Base-by-base conservation (phyloP, 2,797 vertebrate species). In the Danio jaintianensis region DNA sequence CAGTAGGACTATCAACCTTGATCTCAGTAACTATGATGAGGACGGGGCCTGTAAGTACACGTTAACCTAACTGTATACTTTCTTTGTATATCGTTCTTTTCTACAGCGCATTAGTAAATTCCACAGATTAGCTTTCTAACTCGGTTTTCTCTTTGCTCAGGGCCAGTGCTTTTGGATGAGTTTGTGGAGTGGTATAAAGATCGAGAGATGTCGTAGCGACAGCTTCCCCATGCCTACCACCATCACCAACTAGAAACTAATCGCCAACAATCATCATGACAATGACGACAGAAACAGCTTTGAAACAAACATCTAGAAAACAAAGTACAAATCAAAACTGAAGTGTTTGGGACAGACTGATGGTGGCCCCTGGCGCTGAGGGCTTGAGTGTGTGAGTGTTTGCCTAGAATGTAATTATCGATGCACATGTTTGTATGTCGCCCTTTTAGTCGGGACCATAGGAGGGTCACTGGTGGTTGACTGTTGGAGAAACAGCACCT, bases 151-250 rank as follows among this genome's bases (percentile, higher is more conserved):
- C 36, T 83, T 91, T 86, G 87, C 80, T 64, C 91, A 99, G 98
- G 98, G 98, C 98, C 98, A 55, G 98, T 99, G 89, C 96, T 99
- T 93, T 91, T 99, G 96, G 98, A 99, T 86, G 98, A 99, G 88
- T 99, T 99, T 94, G 98, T 99, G 93, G 98, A 99, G 90, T 99
- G 98, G 98, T 97, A 99, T 95, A 99, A 99, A 94, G 97, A 98
- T 91, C 95, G 96, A 87, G 96, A 98, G 92, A 98, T 97, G 96
- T 96, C 96, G 90, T 99, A 98, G 95, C 91, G 91, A 87, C 90
- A 93, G 91, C 90, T 91, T 58, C 89, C 89, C 86, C 86, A 91
- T 91, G 90, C 75, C 74, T 87, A 84, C 59, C 59, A 66, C 82
- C 83, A 78, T 72, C 85, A 47, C 71, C 72, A 84, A 84, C 80